Evolutionary conservation across 2,888 invertebrate species (phyloP).

Genomic region (Cylloceria caligata): DNA sequence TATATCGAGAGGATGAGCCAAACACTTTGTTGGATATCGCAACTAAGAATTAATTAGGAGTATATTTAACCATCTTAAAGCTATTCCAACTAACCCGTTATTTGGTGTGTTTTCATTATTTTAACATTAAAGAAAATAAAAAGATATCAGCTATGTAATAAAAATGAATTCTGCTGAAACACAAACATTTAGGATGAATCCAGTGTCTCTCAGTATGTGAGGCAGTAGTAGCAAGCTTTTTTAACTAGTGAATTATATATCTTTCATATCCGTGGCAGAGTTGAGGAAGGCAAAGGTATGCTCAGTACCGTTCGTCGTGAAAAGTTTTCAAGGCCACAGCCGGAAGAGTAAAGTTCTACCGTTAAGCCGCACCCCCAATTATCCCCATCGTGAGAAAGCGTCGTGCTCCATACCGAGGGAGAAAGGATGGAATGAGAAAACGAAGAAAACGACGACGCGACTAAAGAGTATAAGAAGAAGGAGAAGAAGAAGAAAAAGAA

Average conservation of each 20-base stretch:
- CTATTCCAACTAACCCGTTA: background rate
- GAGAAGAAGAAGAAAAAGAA: conserved; percentile 41
- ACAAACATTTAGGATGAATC: background rate
- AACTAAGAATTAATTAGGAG: background rate
- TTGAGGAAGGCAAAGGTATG: conserved; percentile 62
- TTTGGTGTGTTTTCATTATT: too few relatives aligned
- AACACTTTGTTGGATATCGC: background rate
- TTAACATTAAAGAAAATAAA: too few relatives aligned
- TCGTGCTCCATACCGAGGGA: conserved; percentile 42
- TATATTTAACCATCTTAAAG: background rate
- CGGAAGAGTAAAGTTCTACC: conserved; percentile 77
- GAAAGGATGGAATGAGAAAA: conserved; percentile 39
- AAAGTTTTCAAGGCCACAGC: conserved; percentile 74
- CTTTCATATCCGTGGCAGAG: conserved; percentile 41
- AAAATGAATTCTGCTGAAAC: background rate
- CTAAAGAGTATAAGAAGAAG: conserved; percentile 44
- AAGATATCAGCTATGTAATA: background rate
- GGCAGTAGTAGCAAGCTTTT: conserved; percentile 16
- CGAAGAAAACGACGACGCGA: conserved; percentile 22
- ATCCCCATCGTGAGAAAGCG: conserved; percentile 70
- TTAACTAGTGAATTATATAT: conserved; percentile 18
- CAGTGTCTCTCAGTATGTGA: background rate
- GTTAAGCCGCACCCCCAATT: conserved; percentile 76
- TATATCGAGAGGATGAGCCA: background rate
- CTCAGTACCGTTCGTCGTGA: conserved; percentile 54